Conservation (phyloP, 2,113 vertebrate species). For the Pagrus major region DNA sequence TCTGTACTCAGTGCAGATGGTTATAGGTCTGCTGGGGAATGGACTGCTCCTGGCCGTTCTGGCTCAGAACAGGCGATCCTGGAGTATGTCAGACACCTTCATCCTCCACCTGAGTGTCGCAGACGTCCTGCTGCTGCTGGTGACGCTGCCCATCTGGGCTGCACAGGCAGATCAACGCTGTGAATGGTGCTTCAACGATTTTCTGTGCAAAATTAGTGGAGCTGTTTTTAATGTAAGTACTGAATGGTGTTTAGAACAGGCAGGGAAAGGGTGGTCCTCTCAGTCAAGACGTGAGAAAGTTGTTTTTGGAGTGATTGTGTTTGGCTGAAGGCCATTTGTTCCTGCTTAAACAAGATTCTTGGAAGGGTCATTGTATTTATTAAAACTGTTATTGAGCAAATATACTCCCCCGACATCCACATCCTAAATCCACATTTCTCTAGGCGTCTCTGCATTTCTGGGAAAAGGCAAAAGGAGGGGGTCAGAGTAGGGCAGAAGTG, state of each 20-base stretch:
- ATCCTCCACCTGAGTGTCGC: slow-evolving; percentile 83
- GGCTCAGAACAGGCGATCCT: slow-evolving; percentile 67
- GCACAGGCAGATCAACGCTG: slow-evolving; percentile 59
- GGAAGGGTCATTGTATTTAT: not conserved
- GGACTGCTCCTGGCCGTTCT: slow-evolving; percentile 80
- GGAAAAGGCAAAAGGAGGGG: not conserved
- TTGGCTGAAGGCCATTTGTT: not conserved
- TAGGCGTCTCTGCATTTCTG: not conserved
- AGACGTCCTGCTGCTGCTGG: slow-evolving; percentile 85
- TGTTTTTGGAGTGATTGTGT: not conserved
- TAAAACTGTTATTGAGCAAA: not conserved
- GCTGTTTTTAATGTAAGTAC: slow-evolving; percentile 83
- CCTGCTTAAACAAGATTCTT: not conserved
- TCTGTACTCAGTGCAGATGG: slow-evolving; percentile 78
- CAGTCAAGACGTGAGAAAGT: not conserved
- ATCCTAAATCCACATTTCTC: too few species aligned
- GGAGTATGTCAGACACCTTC: slow-evolving; percentile 85
- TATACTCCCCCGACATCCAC: not conserved
- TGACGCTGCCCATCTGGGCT: slow-evolving; percentile 87
- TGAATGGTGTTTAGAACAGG: accelerated
- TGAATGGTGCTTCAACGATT: slow-evolving; percentile 74
- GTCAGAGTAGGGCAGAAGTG: not conserved
- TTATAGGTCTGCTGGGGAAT: slow-evolving; percentile 86
- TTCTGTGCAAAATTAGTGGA: slow-evolving; percentile 82
- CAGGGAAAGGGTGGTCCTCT: not conserved